phyloP scores from a whole-genome alignment of 2,113 vertebrate genomes.

The Odocoileus hemionus region DNA sequence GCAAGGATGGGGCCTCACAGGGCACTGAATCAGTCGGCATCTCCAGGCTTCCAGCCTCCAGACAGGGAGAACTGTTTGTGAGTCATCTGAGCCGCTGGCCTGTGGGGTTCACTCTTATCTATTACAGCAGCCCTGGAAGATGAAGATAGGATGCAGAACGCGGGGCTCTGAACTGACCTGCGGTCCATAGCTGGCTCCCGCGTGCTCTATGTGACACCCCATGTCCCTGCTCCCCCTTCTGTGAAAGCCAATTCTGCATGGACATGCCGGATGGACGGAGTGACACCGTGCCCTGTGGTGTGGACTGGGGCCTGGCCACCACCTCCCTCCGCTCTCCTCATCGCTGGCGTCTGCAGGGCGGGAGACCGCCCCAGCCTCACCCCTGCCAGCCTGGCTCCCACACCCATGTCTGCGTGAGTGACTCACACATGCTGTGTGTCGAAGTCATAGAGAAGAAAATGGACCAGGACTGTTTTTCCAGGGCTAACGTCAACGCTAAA shows the following conservation, averaged over 20 bases:
- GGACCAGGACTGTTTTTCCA: background rate
- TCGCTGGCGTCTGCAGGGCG: fast-evolving
- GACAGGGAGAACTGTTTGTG: background rate
- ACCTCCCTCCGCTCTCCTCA: background rate
- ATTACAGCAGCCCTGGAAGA: background rate
- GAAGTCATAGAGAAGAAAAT: background rate
- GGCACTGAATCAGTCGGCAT: background rate
- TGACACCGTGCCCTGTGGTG: fast-evolving
- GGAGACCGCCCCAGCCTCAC: fast-evolving
- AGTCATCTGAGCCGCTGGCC: background rate
- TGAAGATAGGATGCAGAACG: background rate
- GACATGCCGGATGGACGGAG: fast-evolving
- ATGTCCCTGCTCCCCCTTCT: background rate
- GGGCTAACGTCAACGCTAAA: background rate
- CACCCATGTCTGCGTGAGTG: fast-evolving
- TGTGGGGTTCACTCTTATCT: background rate
- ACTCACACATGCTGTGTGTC: fast-evolving
- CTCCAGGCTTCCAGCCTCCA: too few species aligned
- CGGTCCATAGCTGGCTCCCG: background rate
- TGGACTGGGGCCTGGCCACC: background rate
- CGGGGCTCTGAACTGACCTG: background rate
- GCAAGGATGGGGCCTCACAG: background rate
- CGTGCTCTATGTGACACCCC: background rate
- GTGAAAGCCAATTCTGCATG: fast-evolving
- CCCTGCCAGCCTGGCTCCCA: background rate